Evolutionary conservation across 2,888 invertebrate species (phyloP).

Genomic region (Luffia ferchaultella): DNA sequence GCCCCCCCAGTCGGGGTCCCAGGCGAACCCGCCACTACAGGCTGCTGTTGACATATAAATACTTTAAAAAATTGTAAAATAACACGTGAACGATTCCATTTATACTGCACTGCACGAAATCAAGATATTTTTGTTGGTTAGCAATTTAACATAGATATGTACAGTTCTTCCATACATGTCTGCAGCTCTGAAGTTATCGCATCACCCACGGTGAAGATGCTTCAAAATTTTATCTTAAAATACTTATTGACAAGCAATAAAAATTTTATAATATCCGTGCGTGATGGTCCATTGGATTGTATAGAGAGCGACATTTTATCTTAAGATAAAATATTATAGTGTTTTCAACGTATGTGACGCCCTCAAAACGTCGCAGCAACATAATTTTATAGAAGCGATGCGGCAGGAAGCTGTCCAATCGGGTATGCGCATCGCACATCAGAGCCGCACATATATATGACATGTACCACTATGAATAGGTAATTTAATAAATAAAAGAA

Average conservation of each 20-base stretch:
- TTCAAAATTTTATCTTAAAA: no score
- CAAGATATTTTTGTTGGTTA: slow-evolving; percentile 7
- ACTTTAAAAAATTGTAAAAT: background rate
- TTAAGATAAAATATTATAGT: background rate
- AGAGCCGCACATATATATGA: no score
- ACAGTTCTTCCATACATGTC: no score
- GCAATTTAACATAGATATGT: no score
- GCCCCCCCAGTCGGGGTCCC: slow-evolving; percentile 44
- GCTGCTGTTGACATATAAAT: slow-evolving; percentile 28
- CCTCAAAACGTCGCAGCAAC: background rate
- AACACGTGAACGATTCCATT: background rate
- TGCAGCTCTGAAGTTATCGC: no score
- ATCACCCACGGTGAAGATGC: no score
- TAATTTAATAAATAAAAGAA: no score
- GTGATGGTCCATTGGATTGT: background rate
- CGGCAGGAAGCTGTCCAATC: background rate
- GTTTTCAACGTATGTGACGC: background rate
- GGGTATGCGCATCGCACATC: no score
- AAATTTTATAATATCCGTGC: no score
- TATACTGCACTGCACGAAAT: slow-evolving; percentile 1
- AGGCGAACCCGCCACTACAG: slow-evolving; percentile 39
- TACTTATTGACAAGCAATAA: no score
- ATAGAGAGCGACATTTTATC: background rate
- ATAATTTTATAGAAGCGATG: background rate
- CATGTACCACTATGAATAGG: no score